Conservation (phyloP, 2,113 vertebrate species). For the Nerophis ophidion region DNA sequence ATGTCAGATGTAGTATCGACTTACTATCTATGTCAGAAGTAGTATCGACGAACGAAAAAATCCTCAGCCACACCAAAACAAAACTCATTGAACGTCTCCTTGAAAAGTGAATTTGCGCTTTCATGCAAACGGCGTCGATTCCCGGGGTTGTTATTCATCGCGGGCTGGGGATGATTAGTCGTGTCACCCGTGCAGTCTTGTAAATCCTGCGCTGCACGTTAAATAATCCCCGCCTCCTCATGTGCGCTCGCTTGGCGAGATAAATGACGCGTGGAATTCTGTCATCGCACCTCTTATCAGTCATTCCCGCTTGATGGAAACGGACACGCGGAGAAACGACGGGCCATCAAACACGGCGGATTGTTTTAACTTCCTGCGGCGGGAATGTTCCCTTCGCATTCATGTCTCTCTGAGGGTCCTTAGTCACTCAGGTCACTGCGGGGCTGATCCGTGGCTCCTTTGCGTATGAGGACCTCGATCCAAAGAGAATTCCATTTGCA, state of each 20-base stretch:
- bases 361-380: constrained; percentile 10
- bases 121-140: background rate
- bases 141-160: background rate
- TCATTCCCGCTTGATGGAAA: constrained; percentile 17
- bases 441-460: background rate
- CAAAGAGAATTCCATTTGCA: background rate
- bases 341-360: constrained; percentile 8
- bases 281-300: constrained; percentile 33
- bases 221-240: constrained; percentile 38
- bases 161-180: background rate
- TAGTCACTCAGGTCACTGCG: background rate
- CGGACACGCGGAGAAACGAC: constrained; percentile 1
- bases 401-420: background rate
- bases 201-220: constrained; percentile 23
- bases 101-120: constrained; percentile 43
- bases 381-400: background rate
- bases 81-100: constrained; percentile 14
- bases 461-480: background rate
- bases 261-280: constrained; percentile 32
- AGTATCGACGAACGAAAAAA: too few species aligned
- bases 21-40: too few species aligned
- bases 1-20: too few species aligned
- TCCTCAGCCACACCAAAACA: background rate
- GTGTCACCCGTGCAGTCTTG: constrained; percentile 29
- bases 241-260: constrained; percentile 21